Percentiles rank a stretch among this genome's conserved stretches.
Conservation (phyloP, 2,113 vertebrate species). For the Naja naja region DNA sequence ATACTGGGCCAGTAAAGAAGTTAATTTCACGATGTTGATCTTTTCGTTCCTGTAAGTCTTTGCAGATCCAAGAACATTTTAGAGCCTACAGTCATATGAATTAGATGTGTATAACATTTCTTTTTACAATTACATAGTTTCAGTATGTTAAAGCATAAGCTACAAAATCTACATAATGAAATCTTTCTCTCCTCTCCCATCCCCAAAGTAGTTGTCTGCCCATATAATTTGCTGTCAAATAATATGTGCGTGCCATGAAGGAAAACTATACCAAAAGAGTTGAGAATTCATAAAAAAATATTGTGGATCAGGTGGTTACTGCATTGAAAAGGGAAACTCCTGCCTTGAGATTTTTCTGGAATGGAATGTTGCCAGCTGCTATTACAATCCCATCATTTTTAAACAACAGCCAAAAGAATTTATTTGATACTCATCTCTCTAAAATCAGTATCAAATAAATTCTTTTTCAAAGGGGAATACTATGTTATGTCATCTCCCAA, state of each 20-base stretch:
- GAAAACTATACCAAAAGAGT: constrained; percentile 52
- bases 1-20: neutral
- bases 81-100: neutral
- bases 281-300: constrained; percentile 44
- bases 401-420: constrained; percentile 33
- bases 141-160: neutral
- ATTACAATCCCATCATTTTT: constrained; percentile 37
- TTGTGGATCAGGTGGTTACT: constrained; percentile 54
- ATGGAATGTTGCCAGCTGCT: constrained; percentile 44
- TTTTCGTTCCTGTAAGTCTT: neutral
- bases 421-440: constrained; percentile 21
- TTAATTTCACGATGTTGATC: neutral
- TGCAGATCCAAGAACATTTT: neutral
- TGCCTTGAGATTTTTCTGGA: constrained; percentile 48
- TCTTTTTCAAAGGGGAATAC: constrained; percentile 51
- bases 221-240: constrained; percentile 24
- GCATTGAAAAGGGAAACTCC: constrained; percentile 44
- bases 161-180: neutral
- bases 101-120: neutral
- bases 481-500: constrained; percentile 36
- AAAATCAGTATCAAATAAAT: constrained; percentile 36
- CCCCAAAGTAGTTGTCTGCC: neutral
- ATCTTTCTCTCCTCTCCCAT: neutral
- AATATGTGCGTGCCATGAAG: neutral
- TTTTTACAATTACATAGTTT: neutral